Conservation (phyloP, 1,140 invertebrate species). For the Zaprionus vittiger region DNA sequence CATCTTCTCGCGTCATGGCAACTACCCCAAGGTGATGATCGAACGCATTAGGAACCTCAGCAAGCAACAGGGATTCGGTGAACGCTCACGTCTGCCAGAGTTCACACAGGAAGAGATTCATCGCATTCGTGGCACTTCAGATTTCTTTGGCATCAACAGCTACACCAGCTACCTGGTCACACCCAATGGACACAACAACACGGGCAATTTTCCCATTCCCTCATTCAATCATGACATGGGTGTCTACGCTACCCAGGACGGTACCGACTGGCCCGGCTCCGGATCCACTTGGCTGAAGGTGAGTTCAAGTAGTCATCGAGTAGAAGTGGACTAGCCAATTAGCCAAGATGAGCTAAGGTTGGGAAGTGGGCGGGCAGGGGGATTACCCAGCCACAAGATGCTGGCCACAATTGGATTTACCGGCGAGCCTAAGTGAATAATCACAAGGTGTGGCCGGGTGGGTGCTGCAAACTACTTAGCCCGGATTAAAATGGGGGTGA, state of each 20-base stretch:
- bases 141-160: conserved; percentile 88
- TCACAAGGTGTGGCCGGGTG: conserved; percentile 21
- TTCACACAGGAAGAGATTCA: conserved; percentile 87
- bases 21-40: conserved; percentile 88
- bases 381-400: conserved; percentile 15
- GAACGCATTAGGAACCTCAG: conserved; percentile 86
- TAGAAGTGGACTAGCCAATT: conserved; percentile 29
- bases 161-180: conserved; percentile 85
- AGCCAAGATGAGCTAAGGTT: conserved; percentile 41
- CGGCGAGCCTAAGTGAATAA: conserved; percentile 39
- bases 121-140: conserved; percentile 86
- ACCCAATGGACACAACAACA: conserved; percentile 83
- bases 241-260: conserved; percentile 83
- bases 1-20: conserved; percentile 86
- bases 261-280: conserved; percentile 84
- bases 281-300: conserved; percentile 86
- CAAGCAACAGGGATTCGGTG: conserved; percentile 85
- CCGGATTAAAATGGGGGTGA: conserved; percentile 54
- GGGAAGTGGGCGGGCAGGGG: not conserved
- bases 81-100: conserved; percentile 86
- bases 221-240: conserved; percentile 86
- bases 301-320: conserved; percentile 34
- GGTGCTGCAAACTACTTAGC: conserved; percentile 55
- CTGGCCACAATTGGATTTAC: conserved; percentile 35
- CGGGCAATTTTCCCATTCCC: conserved; percentile 83